Base-by-base conservation (phyloP, 2,888 invertebrate species). In the Drosophila setosimentum region DNA sequence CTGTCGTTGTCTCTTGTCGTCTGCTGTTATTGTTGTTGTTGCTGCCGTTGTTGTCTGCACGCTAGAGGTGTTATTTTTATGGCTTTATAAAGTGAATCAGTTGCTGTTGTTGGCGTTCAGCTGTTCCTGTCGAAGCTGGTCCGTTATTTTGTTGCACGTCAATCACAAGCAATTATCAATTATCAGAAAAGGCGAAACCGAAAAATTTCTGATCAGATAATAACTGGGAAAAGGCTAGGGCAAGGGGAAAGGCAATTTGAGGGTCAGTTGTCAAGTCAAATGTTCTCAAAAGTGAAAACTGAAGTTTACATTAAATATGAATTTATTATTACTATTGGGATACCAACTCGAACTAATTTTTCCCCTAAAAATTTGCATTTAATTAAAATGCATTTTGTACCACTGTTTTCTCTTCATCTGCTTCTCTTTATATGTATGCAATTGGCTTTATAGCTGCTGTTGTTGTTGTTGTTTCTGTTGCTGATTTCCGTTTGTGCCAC, bases 21-120 rank as follows among this genome's bases (percentile, higher is more conserved):
- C n/a, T 55, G 49, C 33, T 30, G n/a, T 7, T 48, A 57, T n/a
- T 78, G 51, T 54, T 68, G 40, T 27, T 68, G 49, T 32, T 53
- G 53, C 42, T 66, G 60, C 59, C 72, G 32, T 49, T 54, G 35
- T 64, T 74, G 55, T 62, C 72, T 57, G 76, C 54, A 64, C 55
- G 66, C 62, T 51, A 49, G 70, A 89, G 90, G 84, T 84, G 88
- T 84, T 89, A 89, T 82, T 87, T 85, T 84, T 84, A 84, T 84
- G 90, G 88, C 90, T 84, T 84, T 84, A 84, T 84, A 84, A 84
- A 89, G 87, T 66, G 83, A 68, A 68, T 83, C 66, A 48, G 64
- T 65, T 54, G 45, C 7, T 49, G 24, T 49, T 72, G 29, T 7
- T 49, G 61, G 7, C 48, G 60, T 30, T 53, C n/a, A n/a, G 64